Evolutionary conservation across 1,140 invertebrate genomes (phyloP).

Genomic region (Periplaneta americana): DNA sequence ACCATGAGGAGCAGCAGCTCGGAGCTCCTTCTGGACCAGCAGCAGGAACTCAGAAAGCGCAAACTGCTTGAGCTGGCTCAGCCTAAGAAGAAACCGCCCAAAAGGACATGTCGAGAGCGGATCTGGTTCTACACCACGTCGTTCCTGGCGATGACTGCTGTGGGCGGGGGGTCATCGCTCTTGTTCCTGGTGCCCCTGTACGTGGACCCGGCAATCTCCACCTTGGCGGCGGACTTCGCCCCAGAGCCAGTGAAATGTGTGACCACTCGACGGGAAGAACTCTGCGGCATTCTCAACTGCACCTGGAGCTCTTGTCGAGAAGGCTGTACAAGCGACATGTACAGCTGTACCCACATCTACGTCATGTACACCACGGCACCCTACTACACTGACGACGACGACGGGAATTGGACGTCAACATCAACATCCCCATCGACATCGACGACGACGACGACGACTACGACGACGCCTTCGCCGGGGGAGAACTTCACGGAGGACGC

Average conservation of each 20-base stretch:
- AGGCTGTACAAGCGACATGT: conserved; percentile 82
- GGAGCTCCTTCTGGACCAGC: conserved; percentile 72
- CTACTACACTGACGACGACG: background rate
- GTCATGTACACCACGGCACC: conserved; percentile 61
- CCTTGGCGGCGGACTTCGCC: conserved; percentile 76
- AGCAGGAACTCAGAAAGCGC: conserved; percentile 61
- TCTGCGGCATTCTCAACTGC: conserved; percentile 73
- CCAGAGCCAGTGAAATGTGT: conserved; percentile 71
- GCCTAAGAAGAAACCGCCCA: conserved; percentile 44
- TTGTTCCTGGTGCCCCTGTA: conserved; percentile 85
- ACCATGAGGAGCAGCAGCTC: conserved; percentile 77
- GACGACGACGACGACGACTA: background rate
- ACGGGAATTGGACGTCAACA: background rate
- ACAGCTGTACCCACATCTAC: conserved; percentile 79
- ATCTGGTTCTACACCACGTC: conserved; percentile 74
- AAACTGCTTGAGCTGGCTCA: conserved; percentile 59
- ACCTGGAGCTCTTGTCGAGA: conserved; percentile 82
- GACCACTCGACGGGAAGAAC: conserved; percentile 66
- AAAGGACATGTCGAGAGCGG: conserved; percentile 65
- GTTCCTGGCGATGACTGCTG: conserved; percentile 67
- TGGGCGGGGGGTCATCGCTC: conserved; percentile 73
- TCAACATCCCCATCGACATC: background rate
- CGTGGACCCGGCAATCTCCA: conserved; percentile 85
- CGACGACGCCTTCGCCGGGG: background rate
- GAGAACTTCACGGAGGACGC: conserved; percentile 45